phyloP scores from a whole-genome alignment of 1,140 invertebrate genomes.

The Telenomus remus region DNA sequence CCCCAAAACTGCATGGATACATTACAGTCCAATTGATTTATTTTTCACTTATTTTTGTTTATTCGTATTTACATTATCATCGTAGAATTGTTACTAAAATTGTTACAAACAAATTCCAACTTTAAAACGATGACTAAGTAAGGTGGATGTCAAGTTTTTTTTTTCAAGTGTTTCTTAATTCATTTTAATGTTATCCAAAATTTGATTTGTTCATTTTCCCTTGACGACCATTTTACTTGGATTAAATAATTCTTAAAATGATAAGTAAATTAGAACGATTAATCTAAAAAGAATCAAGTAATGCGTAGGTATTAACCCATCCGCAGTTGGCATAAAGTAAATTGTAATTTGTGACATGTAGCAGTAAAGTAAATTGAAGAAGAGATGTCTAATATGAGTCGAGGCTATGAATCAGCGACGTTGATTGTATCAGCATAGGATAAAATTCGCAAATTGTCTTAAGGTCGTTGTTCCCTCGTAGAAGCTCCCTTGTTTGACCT shows the following conservation, averaged over 20 bases:
- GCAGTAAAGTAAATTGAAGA: neutral
- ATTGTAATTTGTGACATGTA: neutral
- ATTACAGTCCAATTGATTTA: neutral
- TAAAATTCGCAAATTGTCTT: constrained; percentile 10
- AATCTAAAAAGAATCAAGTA: too few relatives aligned
- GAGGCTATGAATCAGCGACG: neutral
- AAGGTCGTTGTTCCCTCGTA: constrained; percentile 35
- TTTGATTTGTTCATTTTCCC: too few relatives aligned
- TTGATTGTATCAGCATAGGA: constrained; percentile 12
- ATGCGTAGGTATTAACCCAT: constrained; percentile 2
- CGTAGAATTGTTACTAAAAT: too few relatives aligned
- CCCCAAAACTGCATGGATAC: constrained; percentile 11
- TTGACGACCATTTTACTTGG: too few relatives aligned
- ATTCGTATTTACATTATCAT: neutral
- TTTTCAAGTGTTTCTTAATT: too few relatives aligned
- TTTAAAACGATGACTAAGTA: too few relatives aligned
- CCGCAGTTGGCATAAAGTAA: constrained; percentile 7
- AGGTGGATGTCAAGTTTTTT: too few relatives aligned
- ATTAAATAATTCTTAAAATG: too few relatives aligned
- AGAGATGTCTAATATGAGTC: constrained; percentile 9
- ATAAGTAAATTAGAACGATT: too few relatives aligned
- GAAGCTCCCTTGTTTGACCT: constrained; percentile 61
- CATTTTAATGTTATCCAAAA: too few relatives aligned
- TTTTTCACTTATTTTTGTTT: neutral
- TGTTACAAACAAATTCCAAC: too few relatives aligned